These are phyloP conservation scores for Priocnemis perturbator DNA, from an alignment of 2,888 invertebrate species.

Conservation along the genomic window DNA sequence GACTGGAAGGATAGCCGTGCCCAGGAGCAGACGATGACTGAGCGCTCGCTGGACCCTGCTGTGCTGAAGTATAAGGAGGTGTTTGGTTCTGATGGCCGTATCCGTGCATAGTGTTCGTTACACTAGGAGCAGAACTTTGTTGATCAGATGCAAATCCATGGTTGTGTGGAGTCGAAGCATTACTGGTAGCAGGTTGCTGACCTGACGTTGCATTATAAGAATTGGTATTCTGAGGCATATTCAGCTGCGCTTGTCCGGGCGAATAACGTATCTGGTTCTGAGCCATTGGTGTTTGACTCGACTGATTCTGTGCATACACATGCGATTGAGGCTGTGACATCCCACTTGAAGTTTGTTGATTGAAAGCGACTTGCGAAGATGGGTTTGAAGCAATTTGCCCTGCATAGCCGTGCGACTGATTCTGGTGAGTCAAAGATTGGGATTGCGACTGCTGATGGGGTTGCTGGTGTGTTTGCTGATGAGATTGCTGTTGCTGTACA, in stretches of 20 bases:
- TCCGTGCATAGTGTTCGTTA: conserved; percentile 57
- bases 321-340: conserved; percentile 49
- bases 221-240: conserved; percentile 43
- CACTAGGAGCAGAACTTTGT: conserved; percentile 43
- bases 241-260: conserved; percentile 49
- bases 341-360: conserved; percentile 44
- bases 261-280: conserved; percentile 64
- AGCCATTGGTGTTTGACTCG: conserved; percentile 48
- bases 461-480: too few relatives aligned
- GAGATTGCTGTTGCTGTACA: neutral
- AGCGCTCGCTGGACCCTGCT: conserved; percentile 27
- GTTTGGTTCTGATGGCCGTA: conserved; percentile 54
- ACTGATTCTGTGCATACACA: conserved; percentile 45
- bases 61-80: conserved; percentile 36
- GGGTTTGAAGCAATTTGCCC: conserved; percentile 45
- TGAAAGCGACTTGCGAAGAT: conserved; percentile 47
- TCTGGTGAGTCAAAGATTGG: conserved; percentile 38
- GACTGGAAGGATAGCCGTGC: conserved; percentile 54
- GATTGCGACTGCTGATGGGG: conserved; percentile 19
- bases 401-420: conserved; percentile 45
- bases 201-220: conserved; percentile 42
- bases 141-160: conserved; percentile 60
- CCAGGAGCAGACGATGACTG: conserved; percentile 35
- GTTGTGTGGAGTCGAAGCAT: conserved; percentile 45
- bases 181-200: conserved; percentile 44